Evolutionary conservation across 2,888 invertebrate species (phyloP).

Genomic region (Dasysyrphus albostriatus): DNA sequence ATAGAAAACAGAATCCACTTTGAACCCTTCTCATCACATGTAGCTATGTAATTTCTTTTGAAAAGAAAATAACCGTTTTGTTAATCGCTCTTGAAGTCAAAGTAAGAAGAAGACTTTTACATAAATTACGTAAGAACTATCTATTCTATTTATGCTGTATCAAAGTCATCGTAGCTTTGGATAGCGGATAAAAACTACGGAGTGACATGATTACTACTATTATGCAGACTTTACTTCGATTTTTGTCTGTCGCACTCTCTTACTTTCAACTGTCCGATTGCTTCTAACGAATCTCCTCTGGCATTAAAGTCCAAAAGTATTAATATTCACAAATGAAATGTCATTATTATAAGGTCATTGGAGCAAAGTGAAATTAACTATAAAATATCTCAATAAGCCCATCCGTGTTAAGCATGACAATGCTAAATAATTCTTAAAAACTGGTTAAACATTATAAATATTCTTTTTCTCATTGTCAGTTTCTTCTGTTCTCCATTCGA

Average conservation of each 20-base stretch:
- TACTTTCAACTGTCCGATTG: conserved; percentile 39
- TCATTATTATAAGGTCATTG: conserved; percentile 71
- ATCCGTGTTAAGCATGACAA: conserved; percentile 47
- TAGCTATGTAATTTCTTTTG: not conserved
- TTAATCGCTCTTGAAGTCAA: conserved; percentile 39
- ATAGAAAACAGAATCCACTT: conserved; percentile 23
- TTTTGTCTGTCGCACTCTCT: not conserved
- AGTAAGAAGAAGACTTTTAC: conserved; percentile 9
- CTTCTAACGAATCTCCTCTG: not conserved
- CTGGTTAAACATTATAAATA: conserved; percentile 3
- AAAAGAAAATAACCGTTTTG: conserved; percentile 60
- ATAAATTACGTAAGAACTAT: not conserved
- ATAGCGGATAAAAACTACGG: not conserved
- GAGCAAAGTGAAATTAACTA: conserved; percentile 70
- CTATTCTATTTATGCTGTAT: not conserved
- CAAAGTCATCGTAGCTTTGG: not conserved
- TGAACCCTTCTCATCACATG: conserved; percentile 37
- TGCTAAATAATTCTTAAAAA: conserved; percentile 38
- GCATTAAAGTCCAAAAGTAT: conserved; percentile 18
- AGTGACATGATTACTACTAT: not conserved
- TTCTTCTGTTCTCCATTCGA: conserved; percentile 14
- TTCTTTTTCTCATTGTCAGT: conserved; percentile 11
- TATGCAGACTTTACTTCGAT: not conserved
- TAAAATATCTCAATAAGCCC: conserved; percentile 44
- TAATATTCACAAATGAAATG: conserved; percentile 40